A percentile compares a stretch with the other conserved stretches of the same genome.
These are phyloP conservation scores for Alosa sapidissima DNA, from an alignment of 2,797 vertebrate genomes.

Conservation along the genomic window DNA sequence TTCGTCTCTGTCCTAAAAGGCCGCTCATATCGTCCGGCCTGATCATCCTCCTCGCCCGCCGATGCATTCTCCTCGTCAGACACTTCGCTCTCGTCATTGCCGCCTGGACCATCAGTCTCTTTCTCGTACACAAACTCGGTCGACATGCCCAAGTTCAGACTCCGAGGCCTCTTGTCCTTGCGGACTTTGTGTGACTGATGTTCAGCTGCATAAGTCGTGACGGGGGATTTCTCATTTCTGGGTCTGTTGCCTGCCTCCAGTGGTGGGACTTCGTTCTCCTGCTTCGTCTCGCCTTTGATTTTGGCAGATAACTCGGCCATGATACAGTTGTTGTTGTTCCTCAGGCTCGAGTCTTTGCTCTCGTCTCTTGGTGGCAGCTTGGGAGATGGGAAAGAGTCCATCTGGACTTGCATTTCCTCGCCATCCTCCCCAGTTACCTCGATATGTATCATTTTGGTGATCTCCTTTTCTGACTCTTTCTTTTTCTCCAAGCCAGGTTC, in stretches of 20 bases:
- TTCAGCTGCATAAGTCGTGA: constrained; percentile 53
- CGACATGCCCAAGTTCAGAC: constrained; percentile 72
- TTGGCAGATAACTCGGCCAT: constrained; percentile 55
- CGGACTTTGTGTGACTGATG: constrained; percentile 54
- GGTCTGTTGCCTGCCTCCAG: constrained; percentile 45
- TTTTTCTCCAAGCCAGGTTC: constrained; percentile 68
- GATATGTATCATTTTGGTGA: constrained; percentile 68
- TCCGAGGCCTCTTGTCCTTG: constrained; percentile 74
- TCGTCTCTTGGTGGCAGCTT: constrained; percentile 48
- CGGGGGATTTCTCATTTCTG: constrained; percentile 46
- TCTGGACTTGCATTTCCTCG: constrained; percentile 71
- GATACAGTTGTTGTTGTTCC: constrained; percentile 38
- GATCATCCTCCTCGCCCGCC: constrained; percentile 44
- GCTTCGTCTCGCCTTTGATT: constrained; percentile 55
- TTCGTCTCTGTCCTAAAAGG: constrained; percentile 29
- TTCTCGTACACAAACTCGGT: constrained; percentile 65
- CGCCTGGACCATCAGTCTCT: constrained; percentile 62
- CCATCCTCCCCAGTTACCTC: constrained; percentile 69
- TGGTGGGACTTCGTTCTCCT: constrained; percentile 57
- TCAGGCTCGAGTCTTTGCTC: constrained; percentile 48
- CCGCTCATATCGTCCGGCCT: constrained; percentile 46
- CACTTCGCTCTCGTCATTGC: constrained; percentile 62
- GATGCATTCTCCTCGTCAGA: constrained; percentile 70
- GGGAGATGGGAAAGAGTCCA: constrained; percentile 66
- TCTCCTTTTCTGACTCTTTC: constrained; percentile 62